phyloP scores from a whole-genome alignment of 2,888 invertebrate genomes.

The Synanthedon vespiformis region DNA sequence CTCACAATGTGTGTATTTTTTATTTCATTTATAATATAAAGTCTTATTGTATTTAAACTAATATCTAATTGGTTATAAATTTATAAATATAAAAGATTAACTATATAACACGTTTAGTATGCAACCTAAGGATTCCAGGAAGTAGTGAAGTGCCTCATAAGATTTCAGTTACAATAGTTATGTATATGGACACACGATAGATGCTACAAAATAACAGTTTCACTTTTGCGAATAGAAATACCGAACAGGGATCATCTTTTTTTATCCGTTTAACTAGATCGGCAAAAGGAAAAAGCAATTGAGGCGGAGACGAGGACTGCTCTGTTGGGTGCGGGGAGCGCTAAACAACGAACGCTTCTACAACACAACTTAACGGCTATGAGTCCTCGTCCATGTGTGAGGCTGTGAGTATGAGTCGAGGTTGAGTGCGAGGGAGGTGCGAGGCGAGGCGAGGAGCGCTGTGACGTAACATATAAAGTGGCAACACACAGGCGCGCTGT shows the following conservation, averaged over 20 bases:
- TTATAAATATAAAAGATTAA: no score
- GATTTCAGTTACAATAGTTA: no score
- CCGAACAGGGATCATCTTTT: conserved; percentile 55
- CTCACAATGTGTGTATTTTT: background rate
- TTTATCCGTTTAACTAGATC: conserved; percentile 59
- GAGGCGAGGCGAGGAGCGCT: conserved; percentile 15
- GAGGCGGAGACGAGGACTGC: conserved; percentile 37
- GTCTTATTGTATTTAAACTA: no score
- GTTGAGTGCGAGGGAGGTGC: conserved; percentile 9
- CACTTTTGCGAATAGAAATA: conserved; percentile 44
- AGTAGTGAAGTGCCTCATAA: no score
- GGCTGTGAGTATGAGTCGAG: conserved; percentile 6
- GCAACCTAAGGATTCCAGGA: no score
- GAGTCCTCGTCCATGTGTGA: conserved; percentile 12
- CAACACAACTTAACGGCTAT: conserved; percentile 46
- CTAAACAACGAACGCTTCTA: conserved; percentile 52
- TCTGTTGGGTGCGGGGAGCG: conserved; percentile 19
- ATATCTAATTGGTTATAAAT: no score
- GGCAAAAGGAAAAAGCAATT: conserved; percentile 62
- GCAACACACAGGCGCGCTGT: conserved; percentile 70
- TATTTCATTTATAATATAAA: no score
- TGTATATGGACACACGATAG: no score
- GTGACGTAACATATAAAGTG: conserved; percentile 67
- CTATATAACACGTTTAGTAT: no score
- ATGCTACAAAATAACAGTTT: conserved; percentile 13